phyloP scores from a whole-genome alignment of 2,797 vertebrate genomes.

The Spatula clypeata region DNA sequence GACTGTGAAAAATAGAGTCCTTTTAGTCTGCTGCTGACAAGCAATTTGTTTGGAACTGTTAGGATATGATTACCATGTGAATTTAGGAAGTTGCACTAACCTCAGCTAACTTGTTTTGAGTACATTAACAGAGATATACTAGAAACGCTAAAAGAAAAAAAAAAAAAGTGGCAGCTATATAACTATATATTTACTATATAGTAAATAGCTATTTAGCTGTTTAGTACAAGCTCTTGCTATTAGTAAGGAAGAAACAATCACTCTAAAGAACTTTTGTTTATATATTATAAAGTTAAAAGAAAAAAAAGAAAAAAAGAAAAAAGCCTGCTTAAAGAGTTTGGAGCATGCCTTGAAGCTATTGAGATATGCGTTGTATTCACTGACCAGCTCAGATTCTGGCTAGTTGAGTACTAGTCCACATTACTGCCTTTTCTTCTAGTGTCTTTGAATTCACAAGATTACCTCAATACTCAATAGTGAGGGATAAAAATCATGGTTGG shows the following conservation, averaged over 20 bases:
- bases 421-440: not conserved
- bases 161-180: rapidly evolving
- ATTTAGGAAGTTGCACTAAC: not conserved
- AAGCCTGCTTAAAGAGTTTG: not conserved
- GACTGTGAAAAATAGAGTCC: not conserved
- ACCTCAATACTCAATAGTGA: rapidly evolving
- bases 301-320: not conserved
- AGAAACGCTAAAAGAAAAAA: not conserved
- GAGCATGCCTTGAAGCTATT: not conserved
- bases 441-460: not conserved
- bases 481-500: rapidly evolving
- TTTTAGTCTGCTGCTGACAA: not conserved
- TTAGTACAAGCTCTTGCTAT: not conserved
- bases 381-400: not conserved
- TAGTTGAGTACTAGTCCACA: not conserved
- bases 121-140: not conserved
- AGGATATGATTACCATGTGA: not conserved
- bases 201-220: too few relatives aligned
- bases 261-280: not conserved
- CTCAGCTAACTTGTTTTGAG: not conserved
- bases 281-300: not conserved
- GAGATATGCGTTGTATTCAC: not conserved
- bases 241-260: not conserved
- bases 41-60: not conserved
- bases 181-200: too few relatives aligned